Base-by-base conservation (phyloP, 2,888 invertebrate species). In the Drosophila paucipuncta region DNA sequence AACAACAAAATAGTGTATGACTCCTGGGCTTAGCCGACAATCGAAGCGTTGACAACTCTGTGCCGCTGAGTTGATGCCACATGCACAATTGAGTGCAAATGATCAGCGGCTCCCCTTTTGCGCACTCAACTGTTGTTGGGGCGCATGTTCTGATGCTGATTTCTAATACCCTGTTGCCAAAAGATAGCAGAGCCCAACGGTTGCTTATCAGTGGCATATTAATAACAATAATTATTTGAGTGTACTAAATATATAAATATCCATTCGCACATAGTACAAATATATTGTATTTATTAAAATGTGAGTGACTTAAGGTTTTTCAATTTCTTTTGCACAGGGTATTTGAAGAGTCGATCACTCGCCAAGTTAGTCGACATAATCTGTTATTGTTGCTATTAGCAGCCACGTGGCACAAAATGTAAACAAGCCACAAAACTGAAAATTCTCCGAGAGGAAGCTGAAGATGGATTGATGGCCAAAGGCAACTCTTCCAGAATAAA, bases 391-490 rank as follows among this genome's bases (percentile, higher is more conserved):
- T 85, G 75, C 78, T 85, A 73, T 67, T 82, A 73, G 50, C 69
- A 62, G 88, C 76, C 85, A 89, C 90, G 88, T 87, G 88, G 82
- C 78, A 77, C 76, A 67, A 80, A 84, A 80, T 78, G 82, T 78
- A 83, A 90, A 86, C 86, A 85, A 75, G 73, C 73, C 80, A 47
- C 85, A 89, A 54, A 76, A 74, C 68, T 68, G 75, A 64, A 74
- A 61, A 71, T 68, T 31, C 55, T 39, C 50, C 47, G n/a, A 58
- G 39, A 28, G 43, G 13, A 35, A 43, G 16, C 4, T 37, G 50
- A 0, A n/a, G 30, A 22, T 30, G 57, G 13, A 57, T 57, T 39
- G 39, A n/a, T 33, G 31, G 53, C 31, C n/a, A 53, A 53, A 33
- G n/a, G 31, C n/a, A 13, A n/a, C 31, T 31, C 31, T n/a, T 31